phyloP scores from a whole-genome alignment of 2,797 vertebrate species.

The Hippocampus kuda region DNA sequence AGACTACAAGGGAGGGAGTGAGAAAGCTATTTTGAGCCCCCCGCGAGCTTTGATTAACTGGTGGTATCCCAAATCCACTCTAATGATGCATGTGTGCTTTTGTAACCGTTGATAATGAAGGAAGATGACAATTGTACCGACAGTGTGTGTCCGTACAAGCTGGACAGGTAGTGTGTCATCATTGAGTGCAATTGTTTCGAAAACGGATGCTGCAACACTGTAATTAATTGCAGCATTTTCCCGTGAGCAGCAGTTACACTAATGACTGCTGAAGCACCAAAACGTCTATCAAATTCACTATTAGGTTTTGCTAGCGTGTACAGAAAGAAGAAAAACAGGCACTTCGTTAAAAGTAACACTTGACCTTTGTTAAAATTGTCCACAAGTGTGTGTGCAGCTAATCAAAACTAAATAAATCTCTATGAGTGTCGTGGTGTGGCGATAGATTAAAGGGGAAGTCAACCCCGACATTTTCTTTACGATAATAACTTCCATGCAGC shows the following conservation, averaged over 20 bases:
- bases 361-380: not conserved
- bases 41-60: not conserved
- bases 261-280: not conserved
- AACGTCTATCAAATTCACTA: not conserved
- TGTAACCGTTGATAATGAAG: not conserved
- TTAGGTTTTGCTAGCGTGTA: not conserved
- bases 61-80: not conserved
- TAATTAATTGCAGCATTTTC: not conserved
- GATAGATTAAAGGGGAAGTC: too few species aligned
- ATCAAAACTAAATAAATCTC: too few species aligned
- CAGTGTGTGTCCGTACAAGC: too few species aligned
- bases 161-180: not conserved
- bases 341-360: not conserved
- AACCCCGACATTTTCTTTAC: too few species aligned
- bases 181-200: not conserved
- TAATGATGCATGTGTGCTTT: slow-evolving; percentile 1
- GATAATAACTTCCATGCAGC: too few species aligned
- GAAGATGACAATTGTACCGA: not conserved
- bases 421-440: too few species aligned
- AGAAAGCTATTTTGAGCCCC: not conserved
- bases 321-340: not conserved
- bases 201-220: not conserved
- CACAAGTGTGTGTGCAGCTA: too few species aligned
- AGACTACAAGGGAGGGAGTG: not conserved
- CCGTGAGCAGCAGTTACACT: not conserved